Evolutionary conservation across 1,140 invertebrate genomes (phyloP), one percentile per base, ranked within the genome.

Genomic region (Tetragnatha versicolor): DNA sequence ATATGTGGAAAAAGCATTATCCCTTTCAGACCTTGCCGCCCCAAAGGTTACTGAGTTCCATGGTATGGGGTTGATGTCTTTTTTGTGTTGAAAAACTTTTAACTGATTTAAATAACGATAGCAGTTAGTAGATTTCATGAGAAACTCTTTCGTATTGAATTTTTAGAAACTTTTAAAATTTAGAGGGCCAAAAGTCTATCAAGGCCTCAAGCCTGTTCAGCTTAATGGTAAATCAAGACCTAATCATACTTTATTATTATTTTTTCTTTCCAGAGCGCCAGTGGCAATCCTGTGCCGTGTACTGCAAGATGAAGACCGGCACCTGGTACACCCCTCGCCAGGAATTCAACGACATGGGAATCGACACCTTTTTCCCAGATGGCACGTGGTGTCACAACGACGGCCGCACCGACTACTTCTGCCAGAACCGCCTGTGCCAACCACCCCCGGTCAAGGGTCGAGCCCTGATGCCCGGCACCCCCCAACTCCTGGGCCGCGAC

Each of bases 341-440:
- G 3, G 92, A 93, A 85, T 86, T 93, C 39, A 92, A 92, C 83
- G 90, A 91, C 83, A 85, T 90, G 27, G 91, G 91, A 5, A 84
- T 92, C 6, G 90, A 92, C 81, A 89, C 92, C 0, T 93, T 93
- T 84, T 92, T 93, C 83, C 92, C 92, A 0, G 92, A 93, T 85
- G 92, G 92, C 1, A 93, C 92, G 3, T 92, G 91, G 91, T 93
- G 92, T 82, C 91, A 93, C 83, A 86, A 87, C 80, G 90, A 92
- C 75, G 87, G 86, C 4, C 82, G 84, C 3, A 84, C 84, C n/a
- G 86, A 92, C 82, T 93, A 91, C 84, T 93, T 89, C 82, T 93
- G 92, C 80, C 85, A 91, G 31, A 89, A 92, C 58, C 91, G 92
- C 84, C 90, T 92, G 69, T 93, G 92, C 83, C 84, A 92, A 31